phyloP scores from a whole-genome alignment of 37 sponge, comb jelly and placozoan species.

The Cladorhizidae sp. region DNA sequence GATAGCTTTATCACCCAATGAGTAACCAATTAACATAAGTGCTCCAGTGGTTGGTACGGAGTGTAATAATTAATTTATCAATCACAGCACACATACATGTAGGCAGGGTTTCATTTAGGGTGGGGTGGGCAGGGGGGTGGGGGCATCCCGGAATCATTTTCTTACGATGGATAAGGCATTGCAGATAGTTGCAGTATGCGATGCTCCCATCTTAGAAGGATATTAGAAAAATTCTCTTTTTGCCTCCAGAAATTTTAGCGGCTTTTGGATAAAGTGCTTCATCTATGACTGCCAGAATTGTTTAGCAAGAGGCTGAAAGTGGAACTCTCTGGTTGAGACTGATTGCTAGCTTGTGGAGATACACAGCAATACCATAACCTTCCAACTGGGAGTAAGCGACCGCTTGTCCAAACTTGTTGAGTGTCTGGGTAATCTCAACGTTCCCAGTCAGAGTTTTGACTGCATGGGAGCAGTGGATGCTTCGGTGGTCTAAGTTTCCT shows the following conservation, averaged over 20 bases:
- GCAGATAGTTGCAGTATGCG: background rate
- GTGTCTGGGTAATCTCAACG: background rate
- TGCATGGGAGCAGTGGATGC: constrained; percentile 3
- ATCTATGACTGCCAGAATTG: background rate
- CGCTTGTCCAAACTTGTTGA: background rate
- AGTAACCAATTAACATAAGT: too few species aligned
- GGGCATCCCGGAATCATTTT: too few species aligned
- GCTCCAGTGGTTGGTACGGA: too few species aligned
- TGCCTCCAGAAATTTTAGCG: background rate
- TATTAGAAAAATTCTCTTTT: too few species aligned
- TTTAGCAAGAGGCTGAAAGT: constrained; percentile 10
- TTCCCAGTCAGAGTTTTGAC: constrained; percentile 9
- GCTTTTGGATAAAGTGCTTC: background rate
- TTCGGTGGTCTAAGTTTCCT: constrained; percentile 5
- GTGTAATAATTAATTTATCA: too few species aligned
- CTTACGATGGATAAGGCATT: background rate
- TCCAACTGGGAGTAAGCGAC: constrained; percentile 6
- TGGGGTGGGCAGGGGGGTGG: too few species aligned
- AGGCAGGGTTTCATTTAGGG: too few species aligned
- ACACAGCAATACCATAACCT: constrained; percentile 4
- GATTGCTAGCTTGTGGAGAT: constrained; percentile 1
- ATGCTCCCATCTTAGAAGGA: background rate
- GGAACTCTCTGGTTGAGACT: constrained; percentile 9
- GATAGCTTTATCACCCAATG: too few species aligned
- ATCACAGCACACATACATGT: too few species aligned